Evolutionary conservation across 2,797 vertebrate genomes (phyloP).

Genomic region (Gadopsis bispinosus): DNA sequence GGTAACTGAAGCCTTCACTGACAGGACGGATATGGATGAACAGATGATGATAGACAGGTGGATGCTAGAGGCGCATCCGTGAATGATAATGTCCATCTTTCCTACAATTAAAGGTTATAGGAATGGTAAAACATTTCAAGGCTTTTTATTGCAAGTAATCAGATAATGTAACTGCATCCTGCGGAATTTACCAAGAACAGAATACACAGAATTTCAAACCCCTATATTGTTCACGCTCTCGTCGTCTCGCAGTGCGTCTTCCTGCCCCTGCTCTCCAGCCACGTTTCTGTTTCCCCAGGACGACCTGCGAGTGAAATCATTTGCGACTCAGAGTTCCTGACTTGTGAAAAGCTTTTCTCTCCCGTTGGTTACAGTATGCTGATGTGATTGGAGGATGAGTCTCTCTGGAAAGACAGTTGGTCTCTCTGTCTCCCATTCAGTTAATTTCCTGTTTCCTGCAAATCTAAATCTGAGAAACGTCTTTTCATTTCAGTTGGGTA

Average conservation of each 20-base stretch:
- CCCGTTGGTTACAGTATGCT: neutral
- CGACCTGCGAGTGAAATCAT: neutral
- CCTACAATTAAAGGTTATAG: neutral
- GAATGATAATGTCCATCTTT: neutral
- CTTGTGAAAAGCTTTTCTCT: neutral
- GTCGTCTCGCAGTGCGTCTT: too few species aligned
- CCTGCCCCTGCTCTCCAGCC: too few species aligned
- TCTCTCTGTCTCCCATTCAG: neutral
- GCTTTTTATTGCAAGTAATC: too few species aligned
- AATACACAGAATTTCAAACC: neutral
- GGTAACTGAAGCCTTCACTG: neutral
- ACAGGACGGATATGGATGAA: slow-evolving; percentile 1
- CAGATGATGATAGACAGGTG: neutral
- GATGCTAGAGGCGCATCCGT: neutral
- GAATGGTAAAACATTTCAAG: neutral
- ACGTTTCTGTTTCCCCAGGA: too few species aligned
- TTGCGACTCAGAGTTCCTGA: slow-evolving; percentile 5
- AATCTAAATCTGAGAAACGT: neutral
- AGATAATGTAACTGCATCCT: neutral
- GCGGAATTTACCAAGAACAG: neutral
- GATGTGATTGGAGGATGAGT: slow-evolving; percentile 11
- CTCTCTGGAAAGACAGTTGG: neutral
- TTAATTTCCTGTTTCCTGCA: neutral
- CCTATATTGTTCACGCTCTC: neutral
- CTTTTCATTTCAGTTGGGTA: too few species aligned